Base-by-base conservation (phyloP, 2,797 vertebrate species). In the Amazona finschi region DNA sequence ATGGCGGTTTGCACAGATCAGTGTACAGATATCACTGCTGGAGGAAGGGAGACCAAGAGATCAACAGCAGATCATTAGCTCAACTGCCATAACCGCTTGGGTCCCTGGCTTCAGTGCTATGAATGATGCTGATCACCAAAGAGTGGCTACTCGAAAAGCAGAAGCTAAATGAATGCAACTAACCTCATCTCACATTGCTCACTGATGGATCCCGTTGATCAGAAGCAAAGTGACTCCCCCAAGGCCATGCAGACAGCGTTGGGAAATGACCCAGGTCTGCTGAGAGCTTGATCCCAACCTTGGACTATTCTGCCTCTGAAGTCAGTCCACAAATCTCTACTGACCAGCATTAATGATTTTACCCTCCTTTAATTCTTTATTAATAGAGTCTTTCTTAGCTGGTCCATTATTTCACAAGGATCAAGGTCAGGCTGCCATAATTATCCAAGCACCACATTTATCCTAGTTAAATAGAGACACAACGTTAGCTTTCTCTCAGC, bases 371-470 rank as follows among this genome's bases (percentile, higher is more conserved):
- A 93, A 89, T 95, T 94, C 92, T 81, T 94, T 91, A 93, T 94
- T 96, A 96, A 95, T 86, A 91, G 73, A 87, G 64, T n/a, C 58
- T 21, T 90, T 86, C 85, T 91, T 61, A 91, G 66, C 82, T 52
- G 82, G 70, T 75, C 93, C 93, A 95, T 95, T 96, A 95, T 93
- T 96, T 71, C 85, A 53, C 1, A 10, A 72, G 31, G 94, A 95
- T 91, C 91, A 95, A 95, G 95, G 94, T 96, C 94, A 95, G 87
- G 72, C 61, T 95, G 85, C 79, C 90, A 91, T 95, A 95, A 95
- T 95, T 95, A 96, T 39, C 89, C 67, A 69, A 89, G 87, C 14
- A 27, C 62, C 79, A 65, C 94, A 97, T 96, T 92, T 89, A 91
- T 95, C 94, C 90, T 91, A 73, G 83, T 94, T 94, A 95, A 96